phyloP scores from a whole-genome alignment of 2,888 invertebrate genomes.

The Cheilosia scutellata region DNA sequence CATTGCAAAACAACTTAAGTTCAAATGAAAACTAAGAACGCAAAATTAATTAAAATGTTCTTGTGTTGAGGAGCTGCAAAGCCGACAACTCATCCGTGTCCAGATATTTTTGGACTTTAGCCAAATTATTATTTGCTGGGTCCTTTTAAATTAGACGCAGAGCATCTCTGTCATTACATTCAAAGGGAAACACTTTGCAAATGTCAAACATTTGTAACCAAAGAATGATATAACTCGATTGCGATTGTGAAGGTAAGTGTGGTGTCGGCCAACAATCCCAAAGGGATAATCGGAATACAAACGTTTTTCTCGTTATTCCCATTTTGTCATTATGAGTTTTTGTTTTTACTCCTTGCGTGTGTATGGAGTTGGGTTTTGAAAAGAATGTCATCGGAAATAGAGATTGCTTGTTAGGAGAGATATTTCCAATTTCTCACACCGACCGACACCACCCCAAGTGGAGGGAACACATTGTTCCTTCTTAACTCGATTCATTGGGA shows the following conservation, averaged over 20 bases:
- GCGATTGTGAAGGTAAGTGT: constrained; percentile 31
- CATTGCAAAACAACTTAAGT: constrained; percentile 28
- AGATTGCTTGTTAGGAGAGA: constrained; percentile 34
- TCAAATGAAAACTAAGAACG: constrained; percentile 52
- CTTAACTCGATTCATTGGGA: constrained; percentile 60
- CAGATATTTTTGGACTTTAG: constrained; percentile 46
- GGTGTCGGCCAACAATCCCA: constrained; percentile 30
- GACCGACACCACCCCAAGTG: neutral
- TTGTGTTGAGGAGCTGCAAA: constrained; percentile 28
- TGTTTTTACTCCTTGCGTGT: constrained; percentile 21
- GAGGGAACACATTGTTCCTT: constrained; percentile 50
- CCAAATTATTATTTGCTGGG: constrained; percentile 54
- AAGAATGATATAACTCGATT: constrained; percentile 30
- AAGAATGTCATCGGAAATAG: constrained; percentile 37
- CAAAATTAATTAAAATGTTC: constrained; percentile 73
- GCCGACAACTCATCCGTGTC: constrained; percentile 26
- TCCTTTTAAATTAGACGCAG: constrained; percentile 17
- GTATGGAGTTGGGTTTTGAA: constrained; percentile 22
- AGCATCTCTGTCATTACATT: constrained; percentile 19
- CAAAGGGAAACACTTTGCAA: constrained; percentile 36
- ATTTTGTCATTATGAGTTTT: constrained; percentile 34
- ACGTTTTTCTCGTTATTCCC: constrained; percentile 31
- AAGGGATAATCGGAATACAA: constrained; percentile 48
- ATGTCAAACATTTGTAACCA: constrained; percentile 34
- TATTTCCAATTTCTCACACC: constrained; percentile 64